A percentile compares a stretch with the other conserved stretches of the same genome.
phyloP scores from a whole-genome alignment of 2,797 vertebrate genomes.

The Eulemur albifrons region DNA sequence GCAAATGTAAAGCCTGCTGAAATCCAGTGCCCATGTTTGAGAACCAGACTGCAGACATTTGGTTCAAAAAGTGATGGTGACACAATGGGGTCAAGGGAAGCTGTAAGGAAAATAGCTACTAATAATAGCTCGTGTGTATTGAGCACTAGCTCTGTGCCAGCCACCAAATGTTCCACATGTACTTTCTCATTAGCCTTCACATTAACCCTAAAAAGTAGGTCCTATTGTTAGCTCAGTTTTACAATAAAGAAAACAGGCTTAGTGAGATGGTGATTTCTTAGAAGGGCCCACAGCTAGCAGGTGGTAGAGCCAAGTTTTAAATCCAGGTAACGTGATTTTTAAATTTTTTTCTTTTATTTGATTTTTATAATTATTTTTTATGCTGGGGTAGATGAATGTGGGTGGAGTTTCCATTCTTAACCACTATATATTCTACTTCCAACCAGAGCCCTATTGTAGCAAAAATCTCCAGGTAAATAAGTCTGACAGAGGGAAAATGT shows the following conservation, averaged over 20 bases:
- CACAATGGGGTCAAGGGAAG: constrained; percentile 58
- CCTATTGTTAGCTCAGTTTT: not conserved
- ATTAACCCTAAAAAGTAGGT: not conserved
- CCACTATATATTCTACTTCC: not conserved
- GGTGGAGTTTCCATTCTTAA: not conserved
- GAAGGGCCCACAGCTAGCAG: not conserved
- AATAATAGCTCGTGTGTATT: not conserved
- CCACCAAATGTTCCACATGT: not conserved
- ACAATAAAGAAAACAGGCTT: not conserved
- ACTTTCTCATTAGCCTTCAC: not conserved
- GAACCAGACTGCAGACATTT: constrained; percentile 29
- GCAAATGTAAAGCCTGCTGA: not conserved
- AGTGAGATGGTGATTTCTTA: not conserved
- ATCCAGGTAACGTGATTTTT: not conserved
- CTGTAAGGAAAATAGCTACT: constrained; percentile 31
- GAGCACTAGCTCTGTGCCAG: not conserved
- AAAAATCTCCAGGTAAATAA: not conserved
- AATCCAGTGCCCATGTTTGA: constrained; percentile 13
- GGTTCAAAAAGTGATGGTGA: constrained; percentile 50
- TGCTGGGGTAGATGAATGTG: not conserved
- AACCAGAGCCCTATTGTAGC: not conserved
- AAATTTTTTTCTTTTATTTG: not conserved
- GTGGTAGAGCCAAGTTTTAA: not conserved
- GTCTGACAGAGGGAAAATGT: not conserved
- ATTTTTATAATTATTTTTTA: not conserved